Percentiles rank a stretch among this genome's conserved stretches.
These are phyloP conservation scores for Vidua chalybeata DNA, from an alignment of 2,113 vertebrate genomes.

Conservation along the genomic window DNA sequence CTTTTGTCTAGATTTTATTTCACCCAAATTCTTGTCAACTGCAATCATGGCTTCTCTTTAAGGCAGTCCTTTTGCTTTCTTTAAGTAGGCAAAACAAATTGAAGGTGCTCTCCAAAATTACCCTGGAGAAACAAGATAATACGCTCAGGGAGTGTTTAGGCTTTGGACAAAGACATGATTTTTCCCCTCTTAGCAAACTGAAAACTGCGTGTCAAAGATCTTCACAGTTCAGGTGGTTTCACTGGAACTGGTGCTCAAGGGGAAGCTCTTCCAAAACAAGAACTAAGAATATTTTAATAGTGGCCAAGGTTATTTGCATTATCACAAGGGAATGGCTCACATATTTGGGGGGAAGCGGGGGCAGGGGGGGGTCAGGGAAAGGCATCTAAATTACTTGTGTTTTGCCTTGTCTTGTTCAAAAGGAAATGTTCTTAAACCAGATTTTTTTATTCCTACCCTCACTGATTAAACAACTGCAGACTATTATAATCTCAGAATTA, in stretches of 20 bases:
- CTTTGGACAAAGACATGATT: neutral
- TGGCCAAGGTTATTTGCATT: neutral
- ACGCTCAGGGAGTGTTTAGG: neutral
- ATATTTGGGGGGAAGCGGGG: accelerated
- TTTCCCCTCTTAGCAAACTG: neutral
- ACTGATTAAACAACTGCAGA: neutral
- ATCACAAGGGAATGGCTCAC: neutral
- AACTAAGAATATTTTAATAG: neutral
- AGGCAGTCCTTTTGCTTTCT: neutral
- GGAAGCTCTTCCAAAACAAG: neutral
- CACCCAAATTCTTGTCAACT: neutral
- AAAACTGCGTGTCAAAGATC: neutral
- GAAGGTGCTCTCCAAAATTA: neutral
- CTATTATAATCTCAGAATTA: neutral
- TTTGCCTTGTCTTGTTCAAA: conserved; percentile 7
- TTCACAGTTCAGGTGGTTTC: neutral
- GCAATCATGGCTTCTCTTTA: neutral
- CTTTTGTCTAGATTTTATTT: neutral
- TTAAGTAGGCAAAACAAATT: neutral
- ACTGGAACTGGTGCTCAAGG: neutral
- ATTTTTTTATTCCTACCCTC: neutral
- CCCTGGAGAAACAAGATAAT: neutral
- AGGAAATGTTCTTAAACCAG: neutral
- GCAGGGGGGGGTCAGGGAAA: accelerated
- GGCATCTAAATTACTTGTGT: neutral